Evolutionary conservation across 23 tunicate species (phyloP).

Genomic region (Trididemnum miniatum): DNA sequence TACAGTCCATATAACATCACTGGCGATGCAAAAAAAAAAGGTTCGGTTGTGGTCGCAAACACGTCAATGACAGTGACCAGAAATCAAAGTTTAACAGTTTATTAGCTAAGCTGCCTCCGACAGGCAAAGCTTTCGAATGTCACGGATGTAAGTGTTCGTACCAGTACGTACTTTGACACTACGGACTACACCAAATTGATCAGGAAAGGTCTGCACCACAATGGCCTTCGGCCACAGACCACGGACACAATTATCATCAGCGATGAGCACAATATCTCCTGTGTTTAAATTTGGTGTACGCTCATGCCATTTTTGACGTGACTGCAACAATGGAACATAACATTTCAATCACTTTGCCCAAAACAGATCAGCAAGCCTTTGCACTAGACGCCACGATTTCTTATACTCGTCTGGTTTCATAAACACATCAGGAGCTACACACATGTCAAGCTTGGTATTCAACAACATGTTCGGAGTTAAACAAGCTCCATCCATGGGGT

Average conservation of each 20-base stretch:
- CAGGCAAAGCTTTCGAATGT: not conserved
- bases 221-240: not conserved
- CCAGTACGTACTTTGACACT: not conserved
- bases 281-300: not conserved
- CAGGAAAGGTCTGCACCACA: not conserved
- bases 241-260: not conserved
- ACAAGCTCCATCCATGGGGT: not conserved
- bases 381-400: not conserved
- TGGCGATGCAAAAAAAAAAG: no score
- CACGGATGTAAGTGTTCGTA: not conserved
- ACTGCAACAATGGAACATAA: not conserved
- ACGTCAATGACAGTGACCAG: not conserved
- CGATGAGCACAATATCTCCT: not conserved
- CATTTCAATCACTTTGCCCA: not conserved
- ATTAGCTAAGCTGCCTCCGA: not conserved
- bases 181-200: not conserved
- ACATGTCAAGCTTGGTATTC: not conserved
- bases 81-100: not conserved
- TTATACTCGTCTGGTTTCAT: not conserved
- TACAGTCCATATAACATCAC: not conserved
- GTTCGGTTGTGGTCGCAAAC: not conserved
- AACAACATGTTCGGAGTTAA: constrained; percentile 4
- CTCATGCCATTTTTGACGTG: not conserved
- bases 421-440: not conserved
- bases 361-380: not conserved